Percentiles rank a stretch among this genome's conserved stretches.
phyloP scores from a whole-genome alignment of 2,888 invertebrate genomes.

The Aricia artaxerxes region DNA sequence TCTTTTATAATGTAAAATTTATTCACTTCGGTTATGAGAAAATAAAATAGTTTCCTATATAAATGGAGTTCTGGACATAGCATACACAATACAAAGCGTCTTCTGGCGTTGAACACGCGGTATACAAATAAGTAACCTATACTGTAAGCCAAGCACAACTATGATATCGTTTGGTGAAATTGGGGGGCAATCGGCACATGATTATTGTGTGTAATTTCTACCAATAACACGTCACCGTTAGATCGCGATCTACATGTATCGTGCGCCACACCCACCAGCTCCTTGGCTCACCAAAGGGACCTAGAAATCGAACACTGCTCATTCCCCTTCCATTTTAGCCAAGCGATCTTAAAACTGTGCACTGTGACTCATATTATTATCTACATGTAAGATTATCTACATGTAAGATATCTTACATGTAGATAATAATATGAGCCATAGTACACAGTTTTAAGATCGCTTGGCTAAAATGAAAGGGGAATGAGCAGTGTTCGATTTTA shows the following conservation, averaged over 20 bases:
- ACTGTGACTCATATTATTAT: too few species aligned
- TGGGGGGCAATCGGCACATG: too few species aligned
- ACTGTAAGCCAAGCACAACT: neutral
- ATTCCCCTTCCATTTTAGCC: neutral
- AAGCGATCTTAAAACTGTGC: neutral
- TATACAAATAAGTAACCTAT: neutral
- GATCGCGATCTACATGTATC: neutral
- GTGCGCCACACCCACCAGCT: too few species aligned
- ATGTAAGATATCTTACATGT: too few species aligned
- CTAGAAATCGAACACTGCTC: neutral
- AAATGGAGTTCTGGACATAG: neutral
- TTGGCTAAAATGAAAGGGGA: too few species aligned
- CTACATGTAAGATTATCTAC: too few species aligned
- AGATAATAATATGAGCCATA: too few species aligned
- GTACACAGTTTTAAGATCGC: too few species aligned
- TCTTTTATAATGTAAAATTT: conserved; percentile 23
- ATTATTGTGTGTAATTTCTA: too few species aligned
- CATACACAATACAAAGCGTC: neutral
- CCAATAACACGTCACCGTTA: neutral
- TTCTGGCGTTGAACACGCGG: neutral
- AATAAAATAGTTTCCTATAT: neutral
- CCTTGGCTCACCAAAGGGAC: too few species aligned
- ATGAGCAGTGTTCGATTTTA: too few species aligned
- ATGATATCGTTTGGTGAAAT: neutral
- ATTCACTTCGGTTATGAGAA: neutral